Evolutionary conservation across 2,797 vertebrate genomes (phyloP).

Genomic region (Pelobates cultripes): DNA sequence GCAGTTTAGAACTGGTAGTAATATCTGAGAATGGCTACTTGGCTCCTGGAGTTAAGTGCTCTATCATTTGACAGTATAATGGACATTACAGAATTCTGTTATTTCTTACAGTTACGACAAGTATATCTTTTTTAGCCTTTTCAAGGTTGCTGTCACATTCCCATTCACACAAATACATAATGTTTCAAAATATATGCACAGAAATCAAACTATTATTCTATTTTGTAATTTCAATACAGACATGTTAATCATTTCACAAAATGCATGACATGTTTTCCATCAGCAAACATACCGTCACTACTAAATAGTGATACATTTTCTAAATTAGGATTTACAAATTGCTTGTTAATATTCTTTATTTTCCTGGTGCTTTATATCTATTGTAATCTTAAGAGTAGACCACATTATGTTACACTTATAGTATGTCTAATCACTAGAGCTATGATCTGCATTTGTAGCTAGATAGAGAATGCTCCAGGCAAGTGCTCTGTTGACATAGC

Average conservation of each 20-base stretch:
- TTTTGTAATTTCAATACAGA: neutral
- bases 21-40: no score
- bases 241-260: neutral
- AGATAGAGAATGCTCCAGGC: slow-evolving; percentile 25
- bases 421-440: neutral
- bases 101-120: no score
- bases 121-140: no score
- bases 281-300: slow-evolving; percentile 8
- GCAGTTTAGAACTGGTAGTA: no score
- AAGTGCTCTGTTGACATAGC: slow-evolving; percentile 47
- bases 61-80: no score
- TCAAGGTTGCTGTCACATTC: no score
- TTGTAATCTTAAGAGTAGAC: neutral
- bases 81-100: no score
- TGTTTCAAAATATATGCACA: no score
- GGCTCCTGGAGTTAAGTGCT: no score
- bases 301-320: neutral
- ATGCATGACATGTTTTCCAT: neutral
- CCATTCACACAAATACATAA: no score
- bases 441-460: slow-evolving; percentile 14
- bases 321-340: slow-evolving; percentile 17
- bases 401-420: slow-evolving; percentile 4
- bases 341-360: neutral
- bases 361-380: slow-evolving; percentile 5
- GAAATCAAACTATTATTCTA: neutral